These are phyloP conservation scores for Zosterops pallidus DNA, from an alignment of 2,113 vertebrate genomes.

Conservation along the genomic window DNA sequence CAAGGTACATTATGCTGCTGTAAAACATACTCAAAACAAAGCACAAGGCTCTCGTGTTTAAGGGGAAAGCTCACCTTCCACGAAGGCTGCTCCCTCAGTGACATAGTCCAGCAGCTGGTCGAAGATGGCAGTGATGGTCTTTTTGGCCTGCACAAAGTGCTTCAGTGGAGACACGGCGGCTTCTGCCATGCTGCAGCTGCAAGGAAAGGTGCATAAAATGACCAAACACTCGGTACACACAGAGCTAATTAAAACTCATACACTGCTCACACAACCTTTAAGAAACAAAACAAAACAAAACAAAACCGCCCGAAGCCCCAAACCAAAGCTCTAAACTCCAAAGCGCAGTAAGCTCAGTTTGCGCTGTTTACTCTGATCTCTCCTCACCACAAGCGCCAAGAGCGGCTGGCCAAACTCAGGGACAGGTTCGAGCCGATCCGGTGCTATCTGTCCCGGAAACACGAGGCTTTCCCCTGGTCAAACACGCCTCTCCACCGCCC, in stretches of 20 bases:
- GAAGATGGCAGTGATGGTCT: conserved; percentile 90
- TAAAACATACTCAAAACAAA: background rate
- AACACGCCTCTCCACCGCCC: background rate
- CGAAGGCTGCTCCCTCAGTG: conserved; percentile 85
- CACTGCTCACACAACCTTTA: accelerated
- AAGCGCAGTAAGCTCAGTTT: background rate
- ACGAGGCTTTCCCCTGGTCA: background rate
- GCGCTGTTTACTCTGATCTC: background rate
- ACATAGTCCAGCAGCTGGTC: conserved; percentile 89
- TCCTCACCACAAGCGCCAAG: background rate
- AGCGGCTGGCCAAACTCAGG: background rate
- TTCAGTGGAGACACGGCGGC: conserved; percentile 87
- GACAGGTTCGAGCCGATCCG: background rate
- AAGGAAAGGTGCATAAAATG: background rate
- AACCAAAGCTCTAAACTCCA: background rate
- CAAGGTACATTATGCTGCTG: accelerated
- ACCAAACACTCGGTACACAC: background rate
- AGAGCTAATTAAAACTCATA: accelerated
- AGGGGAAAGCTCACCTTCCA: conserved; percentile 81
- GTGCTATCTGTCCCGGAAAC: background rate
- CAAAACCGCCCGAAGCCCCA: too few species aligned
- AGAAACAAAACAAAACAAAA: background rate
- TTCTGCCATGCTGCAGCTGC: conserved; percentile 77
- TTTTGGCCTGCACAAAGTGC: conserved; percentile 95
- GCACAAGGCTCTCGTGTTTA: accelerated